Evolutionary conservation across 2,113 vertebrate species (phyloP), one percentile per base, ranked within the genome.

Genomic region (Tragelaphus scriptus): DNA sequence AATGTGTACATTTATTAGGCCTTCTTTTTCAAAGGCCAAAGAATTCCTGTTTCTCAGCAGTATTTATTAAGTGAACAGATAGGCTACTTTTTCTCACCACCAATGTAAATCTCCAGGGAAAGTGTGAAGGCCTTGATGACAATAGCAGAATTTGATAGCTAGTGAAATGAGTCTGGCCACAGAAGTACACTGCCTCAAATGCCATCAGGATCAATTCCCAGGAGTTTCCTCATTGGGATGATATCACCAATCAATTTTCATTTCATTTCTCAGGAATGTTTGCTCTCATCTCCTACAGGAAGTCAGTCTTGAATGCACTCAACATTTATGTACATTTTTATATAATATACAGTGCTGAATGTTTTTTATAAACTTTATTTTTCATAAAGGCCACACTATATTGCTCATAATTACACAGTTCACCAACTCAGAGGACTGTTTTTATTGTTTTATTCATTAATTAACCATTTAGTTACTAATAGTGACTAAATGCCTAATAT

Each of bases 61-160:
- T 51, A 28, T 53, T 97, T 53, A 86, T 21, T 49, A 88, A 92
- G 17, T 88, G 77, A 97, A 93, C 40, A 94, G 75, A 85, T 2
- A 85, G 91, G 49, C 44, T 88, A 30, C 40, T 80, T 89, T 87
- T 82, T 59, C 75, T 87, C 68, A 80, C 53, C 32, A 7, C 90
- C 40, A 63, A 56, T 30, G 55, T 59, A 81, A 61, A 79, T 92
- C 40, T 93, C 81, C 94, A 92, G 44, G 0, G 44, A 96, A 86
- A 36, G 80, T 88, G 92, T 94, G 82, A 94, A 94, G 85, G 63
- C 81, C 75, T 85, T 97, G 92, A 95, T 81, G 96, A 97, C 85
- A 88, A 90, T 11, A 94, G 95, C 93, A 96, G 90, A 96, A 98
- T 92, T 3, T 85, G 94, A 96, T 68, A 94, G 80, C 80, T 30